Conservation (phyloP, 2,797 vertebrate species). For the Nannoperca obscura region DNA sequence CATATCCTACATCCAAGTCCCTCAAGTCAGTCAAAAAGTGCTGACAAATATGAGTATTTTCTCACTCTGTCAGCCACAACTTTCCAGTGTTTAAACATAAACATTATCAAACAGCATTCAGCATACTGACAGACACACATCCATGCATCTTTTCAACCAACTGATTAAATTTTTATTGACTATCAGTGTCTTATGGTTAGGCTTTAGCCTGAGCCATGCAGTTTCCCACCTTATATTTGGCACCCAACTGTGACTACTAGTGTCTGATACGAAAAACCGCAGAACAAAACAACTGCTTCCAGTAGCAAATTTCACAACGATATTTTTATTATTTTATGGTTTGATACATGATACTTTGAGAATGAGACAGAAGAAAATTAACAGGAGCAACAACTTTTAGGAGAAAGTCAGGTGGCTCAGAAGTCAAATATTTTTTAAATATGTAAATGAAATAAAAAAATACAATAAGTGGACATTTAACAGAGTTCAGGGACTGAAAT, state of each 20-base stretch:
- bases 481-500: not conserved
- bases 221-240: constrained; percentile 52
- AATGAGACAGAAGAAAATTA: constrained; percentile 21
- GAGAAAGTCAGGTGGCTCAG: constrained; percentile 1
- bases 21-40: constrained; percentile 39
- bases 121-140: constrained; percentile 67
- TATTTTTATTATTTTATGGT: constrained; percentile 57
- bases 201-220: constrained; percentile 59
- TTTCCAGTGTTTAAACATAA: constrained; percentile 46
- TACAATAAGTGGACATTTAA: not conserved
- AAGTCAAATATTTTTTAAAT: not conserved
- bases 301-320: constrained; percentile 52
- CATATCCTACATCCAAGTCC: not conserved
- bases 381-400: constrained; percentile 21
- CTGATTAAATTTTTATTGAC: constrained; percentile 77
- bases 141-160: constrained; percentile 48
- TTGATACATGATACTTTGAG: constrained; percentile 36
- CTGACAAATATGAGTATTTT: constrained; percentile 49
- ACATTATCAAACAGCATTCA: constrained; percentile 47
- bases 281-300: constrained; percentile 65
- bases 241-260: constrained; percentile 63
- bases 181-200: constrained; percentile 65
- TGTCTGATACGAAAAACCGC: constrained; percentile 66
- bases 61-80: constrained; percentile 52
- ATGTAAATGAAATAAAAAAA: not conserved